Conservation (phyloP, 2,113 vertebrate species). For the Ammodytes dubius region DNA sequence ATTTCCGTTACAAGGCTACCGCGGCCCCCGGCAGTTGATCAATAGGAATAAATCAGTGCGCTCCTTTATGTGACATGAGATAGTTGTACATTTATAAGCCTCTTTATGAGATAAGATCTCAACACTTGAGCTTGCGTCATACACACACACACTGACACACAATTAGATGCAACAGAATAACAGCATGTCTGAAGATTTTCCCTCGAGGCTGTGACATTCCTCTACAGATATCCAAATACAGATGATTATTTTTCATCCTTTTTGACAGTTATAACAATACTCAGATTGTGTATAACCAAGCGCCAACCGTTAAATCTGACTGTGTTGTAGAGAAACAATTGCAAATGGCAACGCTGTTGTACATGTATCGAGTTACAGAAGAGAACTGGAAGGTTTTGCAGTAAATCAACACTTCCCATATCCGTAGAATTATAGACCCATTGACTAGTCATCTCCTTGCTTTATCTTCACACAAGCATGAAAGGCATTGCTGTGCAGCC, state of each 20-base stretch:
- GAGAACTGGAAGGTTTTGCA: slow-evolving; percentile 14
- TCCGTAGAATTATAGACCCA: slow-evolving; percentile 45
- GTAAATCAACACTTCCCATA: slow-evolving; percentile 30
- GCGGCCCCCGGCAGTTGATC: slow-evolving; percentile 80
- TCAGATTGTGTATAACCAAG: not conserved
- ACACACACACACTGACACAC: slow-evolving; percentile 56
- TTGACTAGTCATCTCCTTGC: slow-evolving; percentile 72
- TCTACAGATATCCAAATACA: slow-evolving; percentile 41
- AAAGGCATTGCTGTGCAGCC: slow-evolving; percentile 79
- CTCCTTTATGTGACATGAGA: slow-evolving; percentile 83
- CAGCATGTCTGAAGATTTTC: slow-evolving; percentile 31
- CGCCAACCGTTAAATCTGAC: slow-evolving; percentile 43
- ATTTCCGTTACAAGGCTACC: slow-evolving; percentile 84
- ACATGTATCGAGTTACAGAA: slow-evolving; percentile 5
- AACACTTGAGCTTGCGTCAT: slow-evolving; percentile 81
- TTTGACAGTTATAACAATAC: slow-evolving; percentile 30
- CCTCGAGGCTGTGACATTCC: slow-evolving; percentile 37
- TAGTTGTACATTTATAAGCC: slow-evolving; percentile 87
- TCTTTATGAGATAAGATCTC: slow-evolving; percentile 86
- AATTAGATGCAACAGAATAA: slow-evolving; percentile 39
- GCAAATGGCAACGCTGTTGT: not conserved
- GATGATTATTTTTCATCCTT: slow-evolving; percentile 42
- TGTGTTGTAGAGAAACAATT: slow-evolving; percentile 25
- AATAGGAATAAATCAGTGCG: slow-evolving; percentile 85
- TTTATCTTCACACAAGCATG: slow-evolving; percentile 78